A percentile compares a stretch with the other conserved stretches of the same genome.
These are phyloP conservation scores for Diarsia mendica DNA, from an alignment of 2,888 invertebrate genomes.

Conservation along the genomic window DNA sequence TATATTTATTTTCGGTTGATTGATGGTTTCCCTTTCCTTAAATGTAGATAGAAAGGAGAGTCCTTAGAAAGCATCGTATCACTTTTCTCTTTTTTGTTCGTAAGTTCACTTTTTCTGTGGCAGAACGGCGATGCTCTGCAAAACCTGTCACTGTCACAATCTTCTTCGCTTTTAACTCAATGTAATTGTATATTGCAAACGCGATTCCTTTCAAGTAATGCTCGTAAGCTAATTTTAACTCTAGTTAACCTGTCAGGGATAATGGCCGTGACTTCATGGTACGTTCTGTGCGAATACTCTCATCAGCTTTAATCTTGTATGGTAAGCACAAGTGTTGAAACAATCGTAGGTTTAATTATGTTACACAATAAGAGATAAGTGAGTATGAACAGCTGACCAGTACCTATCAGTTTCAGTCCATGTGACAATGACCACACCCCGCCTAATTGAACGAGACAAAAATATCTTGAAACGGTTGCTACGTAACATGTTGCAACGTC, in stretches of 20 bases:
- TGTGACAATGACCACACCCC: conserved; percentile 58
- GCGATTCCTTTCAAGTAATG: conserved; percentile 37
- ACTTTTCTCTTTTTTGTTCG: conserved; percentile 31
- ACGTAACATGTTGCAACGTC: conserved; percentile 57
- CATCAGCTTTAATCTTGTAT: conserved; percentile 34
- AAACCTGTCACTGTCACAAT: conserved; percentile 47
- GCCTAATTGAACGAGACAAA: conserved; percentile 51
- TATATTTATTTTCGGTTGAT: conserved; percentile 34
- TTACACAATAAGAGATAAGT: conserved; percentile 48
- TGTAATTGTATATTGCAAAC: conserved; percentile 46
- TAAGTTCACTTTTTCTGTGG: conserved; percentile 25
- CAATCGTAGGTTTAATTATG: conserved; percentile 38
- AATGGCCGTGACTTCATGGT: conserved; percentile 50
- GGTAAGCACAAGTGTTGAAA: conserved; percentile 42
- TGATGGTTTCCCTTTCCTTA: conserved; percentile 45
- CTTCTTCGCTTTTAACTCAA: conserved; percentile 43
- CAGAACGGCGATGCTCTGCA: conserved; percentile 1
- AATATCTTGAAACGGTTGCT: conserved; percentile 44
- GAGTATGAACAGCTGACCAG: conserved; percentile 28
- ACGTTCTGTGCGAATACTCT: conserved; percentile 16
- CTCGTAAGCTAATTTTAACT: conserved; percentile 41
- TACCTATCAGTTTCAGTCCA: conserved; percentile 52
- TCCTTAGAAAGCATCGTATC: conserved; percentile 31
- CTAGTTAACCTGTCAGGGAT: conserved; percentile 53
- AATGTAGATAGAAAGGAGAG: conserved; percentile 40